These are phyloP conservation scores for Brachyopa scutellaris DNA, from an alignment of 2,888 invertebrate genomes.

Conservation along the genomic window DNA sequence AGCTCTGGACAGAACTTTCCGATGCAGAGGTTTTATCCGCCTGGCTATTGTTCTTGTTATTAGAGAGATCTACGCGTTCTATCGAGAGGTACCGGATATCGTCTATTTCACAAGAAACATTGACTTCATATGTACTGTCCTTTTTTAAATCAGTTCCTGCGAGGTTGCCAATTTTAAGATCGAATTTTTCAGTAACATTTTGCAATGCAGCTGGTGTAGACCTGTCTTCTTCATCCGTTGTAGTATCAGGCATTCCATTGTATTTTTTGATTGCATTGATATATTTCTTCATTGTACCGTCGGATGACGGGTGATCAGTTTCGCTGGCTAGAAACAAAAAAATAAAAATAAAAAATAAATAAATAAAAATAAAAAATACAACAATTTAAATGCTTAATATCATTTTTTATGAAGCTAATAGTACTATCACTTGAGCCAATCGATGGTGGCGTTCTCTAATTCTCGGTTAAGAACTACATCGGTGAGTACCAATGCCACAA, in stretches of 20 bases:
- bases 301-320: constrained; percentile 64
- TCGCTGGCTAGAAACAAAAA: constrained; percentile 66
- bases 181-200: constrained; percentile 20
- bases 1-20: constrained; percentile 54
- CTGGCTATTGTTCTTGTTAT: constrained; percentile 31
- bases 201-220: constrained; percentile 13
- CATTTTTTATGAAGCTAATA: neutral
- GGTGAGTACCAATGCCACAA: too few species aligned
- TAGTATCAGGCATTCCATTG: constrained; percentile 71
- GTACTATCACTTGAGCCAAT: neutral
- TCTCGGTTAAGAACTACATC: too few species aligned
- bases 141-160: constrained; percentile 38
- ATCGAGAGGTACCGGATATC: constrained; percentile 72
- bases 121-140: constrained; percentile 71
- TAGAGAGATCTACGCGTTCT: constrained; percentile 60
- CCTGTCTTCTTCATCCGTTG: constrained; percentile 62
- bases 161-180: constrained; percentile 29
- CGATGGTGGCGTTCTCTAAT: too few species aligned
- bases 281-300: constrained; percentile 67
- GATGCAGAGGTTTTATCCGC: constrained; percentile 46
- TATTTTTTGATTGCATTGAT: constrained; percentile 67
- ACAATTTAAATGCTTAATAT: neutral
- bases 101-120: constrained; percentile 68
- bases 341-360: neutral
- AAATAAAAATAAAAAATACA: neutral